Base-by-base conservation (phyloP, 2,113 vertebrate species). In the Paradisaea rubra region DNA sequence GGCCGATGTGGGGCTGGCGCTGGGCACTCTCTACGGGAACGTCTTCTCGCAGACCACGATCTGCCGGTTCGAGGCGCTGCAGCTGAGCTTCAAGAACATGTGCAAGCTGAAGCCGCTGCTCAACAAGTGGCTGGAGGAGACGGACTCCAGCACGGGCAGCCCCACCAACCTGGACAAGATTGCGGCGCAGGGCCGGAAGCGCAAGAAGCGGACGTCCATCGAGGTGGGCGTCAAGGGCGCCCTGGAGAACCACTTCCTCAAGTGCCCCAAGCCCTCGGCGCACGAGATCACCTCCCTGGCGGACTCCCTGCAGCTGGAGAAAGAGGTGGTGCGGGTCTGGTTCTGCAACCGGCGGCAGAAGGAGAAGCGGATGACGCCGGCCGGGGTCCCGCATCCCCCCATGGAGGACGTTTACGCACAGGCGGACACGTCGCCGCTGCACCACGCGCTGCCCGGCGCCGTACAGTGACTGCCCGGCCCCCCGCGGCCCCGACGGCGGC, bases 291-390 rank as follows among this genome's bases (percentile, higher is more conserved):
- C 98, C 86, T 98, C 98, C 96, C 98, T 99, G 97, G 99, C 99
- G 96, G 99, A 99, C 98, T 98, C 98, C 94, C 98, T 99, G 97
- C 99, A 99, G 98, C 98, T 99, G 98, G 99, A 99, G 97, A 99
- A 99, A 96, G 99, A 99, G 98, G 99, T 99, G 96, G 99, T 99
- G 95, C 99, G 99, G 86, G 99, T 99, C 97, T 99, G 99, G 99
- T 99, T 99, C 99, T 99, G 99, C 98, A 99, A 99, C 98, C 98
- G 99, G 98, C 98, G 99, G 98, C 99, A 99, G 97, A 99, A 99
- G 98, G 99, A 99, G 98, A 99, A 99, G 98, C 98, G 99, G 96
- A 99, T 99, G 99, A 99, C 99, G 97, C 99, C 99, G 52, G 97
- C 99, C 81, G 99, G 99, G 97, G 98, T 98, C 85, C 99, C 98